phyloP scores from a whole-genome alignment of 1,140 invertebrate species.

The Sminthurinus signatus region DNA sequence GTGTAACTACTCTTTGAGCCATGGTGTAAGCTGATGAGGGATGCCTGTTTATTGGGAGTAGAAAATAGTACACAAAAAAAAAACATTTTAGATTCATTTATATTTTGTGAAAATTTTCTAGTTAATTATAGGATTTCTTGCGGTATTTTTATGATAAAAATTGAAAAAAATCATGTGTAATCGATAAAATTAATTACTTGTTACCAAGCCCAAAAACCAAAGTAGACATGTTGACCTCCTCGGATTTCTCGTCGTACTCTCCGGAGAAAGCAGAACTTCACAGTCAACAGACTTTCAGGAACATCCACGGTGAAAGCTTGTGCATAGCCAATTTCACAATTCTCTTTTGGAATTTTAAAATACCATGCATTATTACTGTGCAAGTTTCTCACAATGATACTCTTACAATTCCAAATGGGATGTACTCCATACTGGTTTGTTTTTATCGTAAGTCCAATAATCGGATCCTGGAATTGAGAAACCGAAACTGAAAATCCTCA shows the following conservation, averaged over 20 bases:
- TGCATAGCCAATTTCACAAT: background rate
- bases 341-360: background rate
- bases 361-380: background rate
- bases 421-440: background rate
- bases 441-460: constrained; percentile 5
- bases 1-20: too few relatives aligned
- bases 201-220: background rate
- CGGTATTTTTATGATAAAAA: too few relatives aligned
- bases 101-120: too few relatives aligned
- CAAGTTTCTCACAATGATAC: background rate
- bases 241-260: background rate
- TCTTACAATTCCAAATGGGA: background rate
- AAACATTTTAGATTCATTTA: too few relatives aligned
- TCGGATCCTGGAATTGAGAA: too few relatives aligned
- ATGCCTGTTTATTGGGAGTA: too few relatives aligned
- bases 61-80: too few relatives aligned
- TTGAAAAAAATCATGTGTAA: too few relatives aligned
- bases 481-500: too few relatives aligned
- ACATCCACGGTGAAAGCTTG: background rate
- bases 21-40: too few relatives aligned
- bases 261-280: background rate
- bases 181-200: background rate
- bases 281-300: background rate
- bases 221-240: background rate
- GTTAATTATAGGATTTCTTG: too few relatives aligned